Evolutionary conservation across 2,113 vertebrate species (phyloP), one percentile per base, ranked within the genome.

Genomic region (Pseudolaguvia tuberculata): DNA sequence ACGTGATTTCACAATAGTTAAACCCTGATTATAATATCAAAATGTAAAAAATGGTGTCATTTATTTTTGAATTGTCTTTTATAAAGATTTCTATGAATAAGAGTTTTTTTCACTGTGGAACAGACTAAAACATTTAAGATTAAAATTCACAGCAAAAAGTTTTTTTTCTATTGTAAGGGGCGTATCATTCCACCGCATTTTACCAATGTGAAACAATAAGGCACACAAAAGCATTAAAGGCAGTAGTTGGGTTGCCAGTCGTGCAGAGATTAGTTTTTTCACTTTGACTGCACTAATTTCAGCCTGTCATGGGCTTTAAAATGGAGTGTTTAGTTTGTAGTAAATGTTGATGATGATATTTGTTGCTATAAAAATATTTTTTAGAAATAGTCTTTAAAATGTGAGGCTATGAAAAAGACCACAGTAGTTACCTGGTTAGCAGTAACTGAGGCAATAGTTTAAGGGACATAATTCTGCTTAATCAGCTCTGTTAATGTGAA

Each of bases 81-180:
- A n/a, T n/a, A n/a, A n/a, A n/a, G n/a, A n/a, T n/a, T n/a, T n/a
- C n/a, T n/a, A n/a, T n/a, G n/a, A n/a, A n/a, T n/a, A n/a, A n/a
- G n/a, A n/a, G n/a, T n/a, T n/a, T n/a, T n/a, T n/a, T n/a, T n/a
- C n/a, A n/a, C n/a, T n/a, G n/a, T 53, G 31, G 25, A 2, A 66
- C 55, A 52, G 45, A 21, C 73, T 42, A 81, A 75, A 72, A 76
- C 42, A 75, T 47, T n/a, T 75, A 45, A 72, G 15, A 62, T 39
- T 72, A 14, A 23, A 42, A 47, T 71, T 21, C 25, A 59, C 25
- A 59, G 27, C n/a, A n/a, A 59, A 18, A 18, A 7, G 13, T 55
- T 48, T 45, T 23, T 14, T 35, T 70, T 72, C 45, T 21, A 29
- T 72, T 71, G 27, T 7, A 75, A 59, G 42, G 35, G 18, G 23